phyloP scores from a whole-genome alignment of 2,888 invertebrate genomes.

The Mechanitis messenoides region DNA sequence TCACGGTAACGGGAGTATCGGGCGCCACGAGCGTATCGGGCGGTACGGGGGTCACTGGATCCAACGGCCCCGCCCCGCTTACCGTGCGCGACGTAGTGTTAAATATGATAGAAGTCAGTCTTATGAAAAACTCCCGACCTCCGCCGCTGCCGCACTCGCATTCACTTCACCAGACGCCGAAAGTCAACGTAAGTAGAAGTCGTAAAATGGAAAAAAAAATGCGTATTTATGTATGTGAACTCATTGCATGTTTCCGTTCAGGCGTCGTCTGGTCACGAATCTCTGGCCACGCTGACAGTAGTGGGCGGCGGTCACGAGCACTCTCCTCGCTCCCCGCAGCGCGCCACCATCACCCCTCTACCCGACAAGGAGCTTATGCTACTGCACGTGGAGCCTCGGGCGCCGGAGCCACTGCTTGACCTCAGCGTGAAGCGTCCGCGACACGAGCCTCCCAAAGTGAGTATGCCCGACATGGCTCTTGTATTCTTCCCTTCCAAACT shows the following conservation, averaged over 20 bases:
- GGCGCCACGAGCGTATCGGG: conserved; percentile 17
- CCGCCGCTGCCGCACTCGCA: conserved; percentile 41
- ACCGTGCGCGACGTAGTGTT: conserved; percentile 89
- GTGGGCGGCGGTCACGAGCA: conserved; percentile 63
- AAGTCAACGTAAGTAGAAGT: conserved; percentile 16
- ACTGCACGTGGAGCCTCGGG: conserved; percentile 72
- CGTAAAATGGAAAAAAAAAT: too few species aligned
- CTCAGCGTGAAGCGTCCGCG: conserved; percentile 85
- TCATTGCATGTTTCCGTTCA: conserved; percentile 35
- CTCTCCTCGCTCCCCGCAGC: conserved; percentile 56
- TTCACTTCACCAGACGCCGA: conserved; percentile 28
- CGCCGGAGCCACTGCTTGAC: conserved; percentile 79
- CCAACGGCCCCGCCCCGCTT: conserved; percentile 70
- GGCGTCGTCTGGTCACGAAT: conserved; percentile 59
- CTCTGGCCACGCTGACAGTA: conserved; percentile 82
- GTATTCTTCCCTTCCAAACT: too few species aligned
- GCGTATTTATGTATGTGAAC: neutral
- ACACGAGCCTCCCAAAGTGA: conserved; percentile 44
- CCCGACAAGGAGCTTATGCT: conserved; percentile 80
- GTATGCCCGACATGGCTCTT: conserved; percentile 13
- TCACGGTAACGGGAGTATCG: conserved; percentile 50
- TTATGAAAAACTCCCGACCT: conserved; percentile 79
- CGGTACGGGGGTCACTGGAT: conserved; percentile 27
- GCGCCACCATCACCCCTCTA: conserved; percentile 78
- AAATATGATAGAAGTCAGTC: conserved; percentile 88